Evolutionary conservation across 1,140 invertebrate genomes (phyloP).

Genomic region (Plectus sambesii): DNA sequence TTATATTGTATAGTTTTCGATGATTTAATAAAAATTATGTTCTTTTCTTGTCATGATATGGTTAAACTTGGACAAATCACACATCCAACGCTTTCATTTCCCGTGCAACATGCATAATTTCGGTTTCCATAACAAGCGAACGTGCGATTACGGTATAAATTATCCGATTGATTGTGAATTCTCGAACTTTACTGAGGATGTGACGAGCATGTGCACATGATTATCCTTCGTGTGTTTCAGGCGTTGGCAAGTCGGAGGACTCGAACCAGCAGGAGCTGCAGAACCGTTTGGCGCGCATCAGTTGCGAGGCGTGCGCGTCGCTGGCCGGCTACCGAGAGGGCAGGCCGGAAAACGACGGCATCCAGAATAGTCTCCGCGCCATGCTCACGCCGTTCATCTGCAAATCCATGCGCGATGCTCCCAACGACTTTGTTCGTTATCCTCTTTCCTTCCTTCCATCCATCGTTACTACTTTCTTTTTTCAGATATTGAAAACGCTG

Average conservation of each 20-base stretch:
- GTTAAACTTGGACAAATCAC: too few species aligned
- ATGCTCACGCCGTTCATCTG: constrained; percentile 80
- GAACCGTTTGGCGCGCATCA: constrained; percentile 77
- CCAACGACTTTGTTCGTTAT: constrained; percentile 59
- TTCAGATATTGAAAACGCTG: constrained; percentile 69
- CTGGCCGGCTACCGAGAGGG: constrained; percentile 62
- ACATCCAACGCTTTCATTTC: too few species aligned
- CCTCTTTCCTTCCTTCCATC: constrained; percentile 15
- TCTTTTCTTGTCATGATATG: too few species aligned
- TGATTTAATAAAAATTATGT: too few species aligned
- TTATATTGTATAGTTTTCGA: too few species aligned
- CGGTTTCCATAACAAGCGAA: too few species aligned
- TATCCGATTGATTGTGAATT: too few species aligned
- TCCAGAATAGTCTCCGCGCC: constrained; percentile 59
- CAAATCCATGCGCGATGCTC: constrained; percentile 59
- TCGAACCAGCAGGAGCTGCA: constrained; percentile 62
- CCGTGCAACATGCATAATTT: too few species aligned
- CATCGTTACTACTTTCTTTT: constrained; percentile 8
- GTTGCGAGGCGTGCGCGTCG: constrained; percentile 67
- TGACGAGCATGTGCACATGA: constrained; percentile 9
- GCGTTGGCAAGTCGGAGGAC: constrained; percentile 36
- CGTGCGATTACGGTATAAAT: too few species aligned
- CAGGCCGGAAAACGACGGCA: constrained; percentile 57
- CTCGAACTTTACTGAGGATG: not conserved
- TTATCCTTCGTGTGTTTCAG: constrained; percentile 13